Conservation (phyloP, 35 echinoderm and acorn worm genomes). For the Lytechinus variegatus region DNA sequence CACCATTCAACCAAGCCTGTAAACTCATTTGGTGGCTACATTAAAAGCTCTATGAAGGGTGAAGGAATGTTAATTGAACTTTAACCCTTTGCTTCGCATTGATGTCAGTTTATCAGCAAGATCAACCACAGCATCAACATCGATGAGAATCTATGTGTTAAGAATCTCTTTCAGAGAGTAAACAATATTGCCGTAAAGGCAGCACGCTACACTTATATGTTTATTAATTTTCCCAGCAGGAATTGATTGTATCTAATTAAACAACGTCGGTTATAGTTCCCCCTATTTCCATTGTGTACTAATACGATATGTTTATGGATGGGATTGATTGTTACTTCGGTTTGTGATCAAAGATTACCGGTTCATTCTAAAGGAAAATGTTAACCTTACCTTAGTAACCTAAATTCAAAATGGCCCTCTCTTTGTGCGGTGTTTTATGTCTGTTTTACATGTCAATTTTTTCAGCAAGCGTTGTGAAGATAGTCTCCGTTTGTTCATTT, state of each 20-base stretch:
- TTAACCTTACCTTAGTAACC: not conserved
- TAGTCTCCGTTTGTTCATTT: not conserved
- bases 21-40: constrained; percentile 23
- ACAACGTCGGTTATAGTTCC: not conserved
- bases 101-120: not conserved
- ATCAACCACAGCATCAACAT: not conserved
- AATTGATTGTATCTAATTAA: not conserved
- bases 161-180: not conserved
- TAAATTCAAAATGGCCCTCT: constrained; percentile 3
- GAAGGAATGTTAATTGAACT: constrained; percentile 36
- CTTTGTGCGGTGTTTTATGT: constrained; percentile 1
- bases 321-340: not conserved
- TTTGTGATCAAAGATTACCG: not conserved
- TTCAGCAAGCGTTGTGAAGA: not conserved
- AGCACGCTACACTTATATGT: not conserved
- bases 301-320: not conserved
- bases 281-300: not conserved
- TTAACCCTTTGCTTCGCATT: not conserved
- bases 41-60: not conserved
- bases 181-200: not conserved
- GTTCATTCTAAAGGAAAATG: not conserved
- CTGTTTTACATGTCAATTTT: not conserved
- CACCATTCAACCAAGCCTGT: not conserved
- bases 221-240: not conserved
- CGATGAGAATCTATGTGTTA: not conserved